Base-by-base conservation (phyloP, 2,888 invertebrate species). In the Phengaris arion region DNA sequence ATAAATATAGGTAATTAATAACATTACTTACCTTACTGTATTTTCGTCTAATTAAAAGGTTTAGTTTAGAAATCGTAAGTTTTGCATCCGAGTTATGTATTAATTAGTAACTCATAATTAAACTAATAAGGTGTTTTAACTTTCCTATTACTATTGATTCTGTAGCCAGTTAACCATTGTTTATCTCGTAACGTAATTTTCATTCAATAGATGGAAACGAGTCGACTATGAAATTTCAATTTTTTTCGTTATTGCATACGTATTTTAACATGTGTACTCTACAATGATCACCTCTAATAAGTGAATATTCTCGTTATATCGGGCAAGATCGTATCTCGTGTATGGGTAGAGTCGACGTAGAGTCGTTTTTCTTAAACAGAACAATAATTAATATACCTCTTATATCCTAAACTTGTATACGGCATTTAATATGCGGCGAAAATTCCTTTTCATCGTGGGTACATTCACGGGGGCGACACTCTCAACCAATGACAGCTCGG, bases 81-180 rank as follows among this genome's bases (percentile, higher is more conserved):
- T 64, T 64, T 64, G 35, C 59, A 22, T 64, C 15, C 59, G 57
- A 22, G 35, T 35, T 3, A 35, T 4, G 35, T 3, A 4, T 0
- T 35, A 35, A 3, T 3, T 4, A 57, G 9, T 15, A 15, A 10
- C 59, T 10, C 57, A 22, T 64, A 64, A 22, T 64, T 64, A 35
- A 64, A 64, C 59, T 64, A 64, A 64, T 64, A 59, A 35, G 59
- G 59, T 10, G 35, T 64, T 9, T 8, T 12, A 10, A 64, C 59
- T 64, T 64, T 64, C 59, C 59, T 59, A 10, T 59, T 59, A 2
- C 4, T 59, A 64, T 64, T 22, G 59, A 64, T 64, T 64, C 35
- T 64, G 22, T 8, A 10, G 0, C 2, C 35, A 35, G 35, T 4
- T 35, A 10, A 22, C 59, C 35, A 64, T 64, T 64, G 59, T 64